phyloP scores from a whole-genome alignment of 2,888 invertebrate species.

The Allygus modestus region DNA sequence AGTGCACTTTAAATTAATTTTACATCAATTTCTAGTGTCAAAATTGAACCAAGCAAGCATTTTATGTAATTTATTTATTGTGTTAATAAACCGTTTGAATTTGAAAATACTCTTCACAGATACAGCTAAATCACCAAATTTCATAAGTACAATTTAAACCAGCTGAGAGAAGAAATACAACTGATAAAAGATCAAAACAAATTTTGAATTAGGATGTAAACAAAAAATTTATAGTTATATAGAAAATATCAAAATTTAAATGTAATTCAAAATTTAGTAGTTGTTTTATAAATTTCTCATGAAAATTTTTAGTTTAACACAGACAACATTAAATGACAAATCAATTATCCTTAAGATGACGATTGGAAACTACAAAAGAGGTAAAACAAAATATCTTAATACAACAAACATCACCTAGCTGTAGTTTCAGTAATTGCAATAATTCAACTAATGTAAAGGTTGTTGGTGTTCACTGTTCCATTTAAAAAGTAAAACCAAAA shows the following conservation, averaged over 20 bases:
- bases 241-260: background rate
- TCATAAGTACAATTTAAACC: background rate
- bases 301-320: background rate
- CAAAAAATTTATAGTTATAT: background rate
- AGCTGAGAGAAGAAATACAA: background rate
- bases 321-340: background rate
- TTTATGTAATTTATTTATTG: too few species aligned
- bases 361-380: background rate
- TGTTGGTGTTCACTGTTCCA: background rate
- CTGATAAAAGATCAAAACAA: background rate
- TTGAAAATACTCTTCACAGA: too few species aligned
- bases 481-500: background rate
- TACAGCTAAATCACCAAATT: background rate
- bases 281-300: background rate
- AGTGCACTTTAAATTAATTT: too few species aligned
- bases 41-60: too few species aligned
- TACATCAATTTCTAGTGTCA: too few species aligned
- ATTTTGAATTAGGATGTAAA: background rate
- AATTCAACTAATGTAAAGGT: background rate
- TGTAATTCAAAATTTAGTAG: background rate
- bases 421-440: background rate
- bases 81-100: too few species aligned
- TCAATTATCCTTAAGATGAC: background rate
- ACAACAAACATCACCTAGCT: background rate
- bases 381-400: background rate